These are phyloP conservation scores for Megaceryle alcyon DNA, from an alignment of 2,797 vertebrate species.

Conservation along the genomic window DNA sequence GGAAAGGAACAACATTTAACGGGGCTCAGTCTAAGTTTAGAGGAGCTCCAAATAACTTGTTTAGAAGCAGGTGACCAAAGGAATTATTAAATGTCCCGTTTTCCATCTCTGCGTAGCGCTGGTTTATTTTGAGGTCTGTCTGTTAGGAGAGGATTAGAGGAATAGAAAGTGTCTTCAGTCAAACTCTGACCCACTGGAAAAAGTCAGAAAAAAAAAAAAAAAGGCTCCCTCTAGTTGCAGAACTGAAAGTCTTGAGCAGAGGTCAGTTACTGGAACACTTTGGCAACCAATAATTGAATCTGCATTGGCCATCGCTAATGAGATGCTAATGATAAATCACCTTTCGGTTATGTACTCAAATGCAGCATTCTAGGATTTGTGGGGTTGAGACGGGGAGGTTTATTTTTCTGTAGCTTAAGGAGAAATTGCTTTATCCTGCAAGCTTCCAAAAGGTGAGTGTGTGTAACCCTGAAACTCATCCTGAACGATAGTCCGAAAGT, in stretches of 20 bases:
- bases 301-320: neutral
- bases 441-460: neutral
- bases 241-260: slow-evolving; percentile 26
- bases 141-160: neutral
- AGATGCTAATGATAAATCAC: neutral
- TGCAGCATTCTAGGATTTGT: neutral
- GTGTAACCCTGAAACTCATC: neutral
- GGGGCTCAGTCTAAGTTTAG: neutral
- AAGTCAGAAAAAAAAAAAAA: neutral
- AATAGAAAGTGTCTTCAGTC: slow-evolving; percentile 24
- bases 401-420: neutral
- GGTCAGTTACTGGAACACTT: neutral
- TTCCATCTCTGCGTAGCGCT: neutral
- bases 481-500: neutral
- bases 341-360: neutral
- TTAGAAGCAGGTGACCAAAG: neutral
- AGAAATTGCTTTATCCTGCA: neutral
- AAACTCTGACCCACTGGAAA: slow-evolving; percentile 27
- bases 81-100: neutral
- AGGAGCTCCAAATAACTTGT: neutral
- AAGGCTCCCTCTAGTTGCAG: neutral
- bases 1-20: neutral
- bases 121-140: neutral
- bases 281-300: neutral
- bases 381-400: neutral